phyloP scores from a whole-genome alignment of 2,888 invertebrate species.

The Drosophila algonquin region DNA sequence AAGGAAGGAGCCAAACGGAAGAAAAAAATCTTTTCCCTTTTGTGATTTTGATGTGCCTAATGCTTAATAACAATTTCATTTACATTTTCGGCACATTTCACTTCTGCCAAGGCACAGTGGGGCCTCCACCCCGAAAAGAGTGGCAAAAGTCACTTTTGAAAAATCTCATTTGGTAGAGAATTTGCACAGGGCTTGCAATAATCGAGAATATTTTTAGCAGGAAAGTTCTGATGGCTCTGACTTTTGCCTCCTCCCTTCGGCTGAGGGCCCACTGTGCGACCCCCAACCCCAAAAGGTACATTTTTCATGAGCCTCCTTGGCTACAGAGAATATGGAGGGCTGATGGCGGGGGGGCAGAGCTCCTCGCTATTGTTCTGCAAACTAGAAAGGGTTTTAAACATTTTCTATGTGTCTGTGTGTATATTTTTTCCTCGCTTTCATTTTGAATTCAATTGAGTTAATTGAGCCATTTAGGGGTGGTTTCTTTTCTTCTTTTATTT shows the following conservation, averaged over 20 bases:
- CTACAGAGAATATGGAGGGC: too few relatives aligned
- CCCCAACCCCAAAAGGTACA: conserved; percentile 30
- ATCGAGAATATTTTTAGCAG: too few relatives aligned
- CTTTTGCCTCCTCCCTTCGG: too few relatives aligned
- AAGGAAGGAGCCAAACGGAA: neutral
- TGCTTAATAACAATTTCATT: conserved; percentile 58
- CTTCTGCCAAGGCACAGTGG: neutral
- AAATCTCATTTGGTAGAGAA: too few relatives aligned
- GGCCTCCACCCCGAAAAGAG: too few relatives aligned
- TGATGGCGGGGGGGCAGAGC: too few relatives aligned
- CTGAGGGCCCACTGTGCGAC: neutral
- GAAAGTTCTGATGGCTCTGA: too few relatives aligned
- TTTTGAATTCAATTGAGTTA: conserved; percentile 49
- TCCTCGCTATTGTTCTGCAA: conserved; percentile 30
- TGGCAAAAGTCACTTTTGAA: too few relatives aligned
- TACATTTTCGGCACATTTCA: conserved; percentile 53
- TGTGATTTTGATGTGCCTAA: conserved; percentile 49
- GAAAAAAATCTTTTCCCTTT: conserved; percentile 21
- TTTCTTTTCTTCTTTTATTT: neutral
- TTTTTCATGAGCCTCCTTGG: neutral
- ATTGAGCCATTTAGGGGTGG: conserved; percentile 41
- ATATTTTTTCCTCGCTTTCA: neutral
- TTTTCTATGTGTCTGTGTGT: neutral
- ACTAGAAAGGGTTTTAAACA: conserved; percentile 17
- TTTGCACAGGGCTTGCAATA: too few relatives aligned